These are phyloP conservation scores for Acrobasis suavella DNA, from an alignment of 2,888 invertebrate species.

Conservation along the genomic window DNA sequence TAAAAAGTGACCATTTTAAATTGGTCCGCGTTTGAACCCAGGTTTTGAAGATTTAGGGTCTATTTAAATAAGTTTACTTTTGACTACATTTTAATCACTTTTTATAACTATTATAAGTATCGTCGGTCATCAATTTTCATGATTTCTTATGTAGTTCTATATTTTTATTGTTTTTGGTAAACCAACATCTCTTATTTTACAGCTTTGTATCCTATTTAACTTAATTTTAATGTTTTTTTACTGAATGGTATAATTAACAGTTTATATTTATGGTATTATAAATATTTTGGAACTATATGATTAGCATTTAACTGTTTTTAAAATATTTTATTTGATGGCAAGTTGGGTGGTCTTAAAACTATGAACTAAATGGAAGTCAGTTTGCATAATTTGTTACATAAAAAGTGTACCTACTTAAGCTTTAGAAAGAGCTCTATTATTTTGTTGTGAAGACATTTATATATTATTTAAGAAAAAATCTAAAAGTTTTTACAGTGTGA, in stretches of 20 bases:
- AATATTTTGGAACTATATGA: neutral
- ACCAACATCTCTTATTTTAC: conserved; percentile 19
- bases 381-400: too few species aligned
- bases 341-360: neutral
- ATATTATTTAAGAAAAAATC: too few species aligned
- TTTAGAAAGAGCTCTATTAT: too few species aligned
- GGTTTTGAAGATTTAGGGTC: neutral
- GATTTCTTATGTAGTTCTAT: conserved; percentile 35
- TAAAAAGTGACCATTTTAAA: conserved; percentile 28
- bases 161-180: conserved; percentile 23
- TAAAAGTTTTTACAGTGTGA: too few species aligned
- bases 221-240: conserved; percentile 16
- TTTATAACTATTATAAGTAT: conserved; percentile 11
- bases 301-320: conserved; percentile 15
- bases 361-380: neutral
- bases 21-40: conserved; percentile 15
- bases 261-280: conserved; percentile 3
- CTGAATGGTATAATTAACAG: conserved; percentile 13
- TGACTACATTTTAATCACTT: neutral
- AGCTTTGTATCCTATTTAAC: conserved; percentile 9
- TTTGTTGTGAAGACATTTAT: too few species aligned
- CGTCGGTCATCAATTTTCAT: conserved; percentile 39
- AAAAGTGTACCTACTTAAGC: too few species aligned
- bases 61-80: neutral
- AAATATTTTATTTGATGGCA: conserved; percentile 17